Conservation (phyloP, 2,888 invertebrate species). For the Tenthredo notha region DNA sequence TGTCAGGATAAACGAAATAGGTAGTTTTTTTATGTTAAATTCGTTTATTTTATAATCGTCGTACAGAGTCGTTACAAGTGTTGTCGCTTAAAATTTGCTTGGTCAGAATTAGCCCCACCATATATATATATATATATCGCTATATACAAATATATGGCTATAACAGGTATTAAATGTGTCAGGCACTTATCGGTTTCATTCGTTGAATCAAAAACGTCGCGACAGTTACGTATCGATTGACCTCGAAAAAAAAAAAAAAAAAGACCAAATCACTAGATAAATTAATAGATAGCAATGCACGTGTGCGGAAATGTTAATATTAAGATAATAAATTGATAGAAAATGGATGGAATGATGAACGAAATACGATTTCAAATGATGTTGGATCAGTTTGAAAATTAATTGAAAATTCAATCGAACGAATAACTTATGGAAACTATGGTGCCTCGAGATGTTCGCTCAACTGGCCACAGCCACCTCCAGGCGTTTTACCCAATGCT, state of each 20-base stretch:
- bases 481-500: constrained; percentile 47
- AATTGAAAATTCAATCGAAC: constrained; percentile 16
- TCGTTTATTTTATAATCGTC: too few species aligned
- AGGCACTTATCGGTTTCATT: constrained; percentile 13
- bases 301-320: background rate
- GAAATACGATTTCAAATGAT: background rate
- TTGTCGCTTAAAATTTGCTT: too few species aligned
- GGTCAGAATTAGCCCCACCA: too few species aligned
- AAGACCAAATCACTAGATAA: background rate
- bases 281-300: constrained; percentile 4
- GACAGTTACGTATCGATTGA: constrained; percentile 31
- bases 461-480: constrained; percentile 34
- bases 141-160: too few species aligned
- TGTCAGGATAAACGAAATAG: too few species aligned
- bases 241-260: constrained; percentile 19
- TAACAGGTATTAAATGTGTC: constrained; percentile 15
- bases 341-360: background rate
- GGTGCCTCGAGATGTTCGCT: constrained; percentile 28
- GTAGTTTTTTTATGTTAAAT: too few species aligned
- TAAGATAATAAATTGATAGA: background rate
- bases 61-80: too few species aligned
- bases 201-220: background rate
- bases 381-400: background rate
- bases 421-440: background rate
- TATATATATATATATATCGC: too few species aligned